phyloP scores from a whole-genome alignment of 1,140 invertebrate species.

The Drosophila lacertosa region DNA sequence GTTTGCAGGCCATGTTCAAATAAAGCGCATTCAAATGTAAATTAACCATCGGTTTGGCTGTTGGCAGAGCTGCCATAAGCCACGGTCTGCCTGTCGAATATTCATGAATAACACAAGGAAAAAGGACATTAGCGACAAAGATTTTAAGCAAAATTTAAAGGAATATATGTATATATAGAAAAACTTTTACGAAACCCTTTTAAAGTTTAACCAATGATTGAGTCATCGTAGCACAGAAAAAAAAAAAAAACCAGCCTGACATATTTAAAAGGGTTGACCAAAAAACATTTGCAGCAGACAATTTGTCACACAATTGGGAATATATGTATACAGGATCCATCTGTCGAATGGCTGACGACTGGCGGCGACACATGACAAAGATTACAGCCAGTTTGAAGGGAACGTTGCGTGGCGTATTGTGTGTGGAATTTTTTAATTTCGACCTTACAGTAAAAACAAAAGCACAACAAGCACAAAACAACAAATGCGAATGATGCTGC shows the following conservation, averaged over 20 bases:
- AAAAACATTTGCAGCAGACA: constrained; percentile 40
- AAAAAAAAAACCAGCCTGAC: constrained; percentile 19
- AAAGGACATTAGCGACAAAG: constrained; percentile 7
- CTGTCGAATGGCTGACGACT: constrained; percentile 40
- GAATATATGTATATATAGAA: too few relatives aligned
- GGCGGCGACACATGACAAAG: constrained; percentile 60
- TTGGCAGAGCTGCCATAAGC: constrained; percentile 7
- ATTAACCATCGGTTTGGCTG: constrained; percentile 43
- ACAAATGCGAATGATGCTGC: constrained; percentile 9
- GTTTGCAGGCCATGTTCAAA: constrained; percentile 55
- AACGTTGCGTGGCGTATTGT: constrained; percentile 49
- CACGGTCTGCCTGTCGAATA: constrained; percentile 1
- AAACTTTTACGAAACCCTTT: too few relatives aligned
- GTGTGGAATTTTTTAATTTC: constrained; percentile 81
- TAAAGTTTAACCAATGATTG: constrained; percentile 18
- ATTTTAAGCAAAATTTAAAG: not conserved
- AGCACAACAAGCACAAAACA: constrained; percentile 3
- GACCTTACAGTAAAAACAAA: constrained; percentile 26
- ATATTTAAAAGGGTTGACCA: constrained; percentile 35
- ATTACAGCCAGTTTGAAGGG: constrained; percentile 40
- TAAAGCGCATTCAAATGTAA: constrained; percentile 78
- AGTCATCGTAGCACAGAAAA: constrained; percentile 10
- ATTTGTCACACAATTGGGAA: constrained; percentile 77
- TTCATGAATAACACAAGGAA: constrained; percentile 19
- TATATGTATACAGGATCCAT: constrained; percentile 31